Evolutionary conservation across 2,797 vertebrate genomes (phyloP).

Genomic region (Poeciliopsis infans): DNA sequence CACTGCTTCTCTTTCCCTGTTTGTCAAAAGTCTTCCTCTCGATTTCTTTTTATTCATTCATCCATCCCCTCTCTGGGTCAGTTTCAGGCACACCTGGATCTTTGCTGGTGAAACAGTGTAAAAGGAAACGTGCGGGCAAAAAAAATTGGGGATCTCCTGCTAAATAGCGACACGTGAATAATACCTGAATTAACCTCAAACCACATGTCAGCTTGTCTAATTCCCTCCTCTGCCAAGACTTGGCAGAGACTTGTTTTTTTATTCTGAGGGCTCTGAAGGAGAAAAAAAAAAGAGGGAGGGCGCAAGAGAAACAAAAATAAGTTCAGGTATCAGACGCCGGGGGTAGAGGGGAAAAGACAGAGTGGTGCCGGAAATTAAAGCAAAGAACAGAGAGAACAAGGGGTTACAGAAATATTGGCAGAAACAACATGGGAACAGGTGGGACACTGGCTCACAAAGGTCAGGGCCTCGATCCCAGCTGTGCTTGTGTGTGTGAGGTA

Average conservation of each 20-base stretch:
- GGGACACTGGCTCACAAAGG: slow-evolving; percentile 60
- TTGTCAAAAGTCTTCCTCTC: neutral
- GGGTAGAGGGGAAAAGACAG: neutral
- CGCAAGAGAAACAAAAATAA: slow-evolving; percentile 34
- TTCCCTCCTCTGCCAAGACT: neutral
- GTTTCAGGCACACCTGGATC: slow-evolving; percentile 22
- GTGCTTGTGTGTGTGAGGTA: slow-evolving; percentile 44
- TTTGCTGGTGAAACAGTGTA: neutral
- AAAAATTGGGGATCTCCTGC: slow-evolving; percentile 6
- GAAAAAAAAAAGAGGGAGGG: slow-evolving; percentile 1
- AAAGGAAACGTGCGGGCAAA: slow-evolving; percentile 10
- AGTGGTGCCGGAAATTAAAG: slow-evolving; percentile 57
- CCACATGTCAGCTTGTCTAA: slow-evolving; percentile 11
- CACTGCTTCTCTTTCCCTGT: neutral
- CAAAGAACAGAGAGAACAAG: slow-evolving; percentile 52
- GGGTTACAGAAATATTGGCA: slow-evolving; percentile 69
- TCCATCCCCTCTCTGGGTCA: slow-evolving; percentile 19
- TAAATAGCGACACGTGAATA: slow-evolving; percentile 13
- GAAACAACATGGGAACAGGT: slow-evolving; percentile 69
- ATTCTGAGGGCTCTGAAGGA: slow-evolving; percentile 9
- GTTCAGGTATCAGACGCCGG: slow-evolving; percentile 27
- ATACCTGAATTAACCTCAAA: slow-evolving; percentile 13
- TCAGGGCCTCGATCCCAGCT: slow-evolving; percentile 58
- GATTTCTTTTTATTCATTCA: slow-evolving; percentile 40
- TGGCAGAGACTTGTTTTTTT: slow-evolving; percentile 1